Evolutionary conservation across 2,113 vertebrate species (phyloP), one percentile per base, ranked within the genome.

Genomic region (Donacobius atricapilla): DNA sequence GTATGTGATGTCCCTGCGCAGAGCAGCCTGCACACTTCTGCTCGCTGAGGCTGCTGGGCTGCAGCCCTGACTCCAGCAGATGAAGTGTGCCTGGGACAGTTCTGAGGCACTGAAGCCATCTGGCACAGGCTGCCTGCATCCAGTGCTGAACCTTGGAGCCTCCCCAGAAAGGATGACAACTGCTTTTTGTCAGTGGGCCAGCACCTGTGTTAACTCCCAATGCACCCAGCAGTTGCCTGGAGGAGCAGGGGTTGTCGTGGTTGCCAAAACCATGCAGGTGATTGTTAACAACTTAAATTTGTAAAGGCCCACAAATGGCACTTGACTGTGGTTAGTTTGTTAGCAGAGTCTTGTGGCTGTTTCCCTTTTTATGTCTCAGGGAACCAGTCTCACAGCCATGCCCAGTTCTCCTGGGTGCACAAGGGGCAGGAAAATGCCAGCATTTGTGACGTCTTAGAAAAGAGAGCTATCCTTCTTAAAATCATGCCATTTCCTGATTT

Each of bases 1-100:
- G 66, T 10, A 21, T 4, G 0, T 22, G 44, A 9, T 56, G 89
- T 94, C 7, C 48, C 21, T 0, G 0, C 63, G 64, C 68, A 56
- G 83, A 95, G n/a, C 71, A 86, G 45, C n/a, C 51, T 70, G 75
- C 42, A 47, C 21, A 12, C 9, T 83, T 45, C 63, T 69, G 45
- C 48, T 65, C 51, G 7, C 16, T 48, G n/a, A 11, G 28, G 2
- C 42, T 42, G 76, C 53, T 1, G 7, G 37, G n/a, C 58, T 81
- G 58, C n/a, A n/a, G n/a, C 51, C 68, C 91, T 1, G 1, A 8
- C 54, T 92, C 19, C 63, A 28, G 63, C 40, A 83, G 37, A n/a
- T 54, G 17, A 22, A 66, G 45, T 25, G 47, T 73, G 58, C 42
- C 83, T 88, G 58, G 90, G 95, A 90, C 80, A 64, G 3, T 63